These are phyloP conservation scores for Cryptus viduatorius DNA, from an alignment of 2,888 invertebrate genomes.

Conservation along the genomic window DNA sequence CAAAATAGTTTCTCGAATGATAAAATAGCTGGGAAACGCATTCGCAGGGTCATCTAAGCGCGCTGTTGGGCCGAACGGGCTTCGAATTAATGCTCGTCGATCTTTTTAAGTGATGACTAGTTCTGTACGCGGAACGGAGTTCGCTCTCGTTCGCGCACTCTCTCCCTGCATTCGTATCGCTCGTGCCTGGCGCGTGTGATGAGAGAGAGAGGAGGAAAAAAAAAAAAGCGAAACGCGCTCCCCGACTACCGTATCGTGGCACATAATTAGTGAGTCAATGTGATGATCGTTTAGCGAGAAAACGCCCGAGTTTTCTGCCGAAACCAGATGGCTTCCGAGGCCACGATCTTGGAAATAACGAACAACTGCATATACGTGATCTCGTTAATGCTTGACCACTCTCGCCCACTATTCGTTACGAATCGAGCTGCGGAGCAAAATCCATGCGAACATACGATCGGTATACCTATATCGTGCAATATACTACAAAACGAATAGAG, in stretches of 20 bases:
- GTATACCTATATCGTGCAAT: background rate
- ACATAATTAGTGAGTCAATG: conserved; percentile 70
- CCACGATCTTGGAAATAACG: conserved; percentile 58
- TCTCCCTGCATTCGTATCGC: conserved; percentile 33
- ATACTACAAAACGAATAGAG: background rate
- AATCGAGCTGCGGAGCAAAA: conserved; percentile 9
- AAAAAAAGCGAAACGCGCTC: conserved; percentile 27
- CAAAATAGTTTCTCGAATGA: background rate
- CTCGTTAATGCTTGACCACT: conserved; percentile 4
- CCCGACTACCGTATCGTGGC: conserved; percentile 35
- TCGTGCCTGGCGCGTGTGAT: conserved; percentile 58
- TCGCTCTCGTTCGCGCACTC: conserved; percentile 54
- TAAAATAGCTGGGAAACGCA: conserved; percentile 39
- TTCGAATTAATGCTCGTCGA: conserved; percentile 3
- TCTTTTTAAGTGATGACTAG: conserved; percentile 71
- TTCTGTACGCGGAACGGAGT: conserved; percentile 66
- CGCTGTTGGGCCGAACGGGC: conserved; percentile 27
- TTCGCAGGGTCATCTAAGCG: conserved; percentile 49
- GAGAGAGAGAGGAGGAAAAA: conserved; percentile 37
- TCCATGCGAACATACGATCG: background rate
- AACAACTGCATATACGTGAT: conserved; percentile 33
- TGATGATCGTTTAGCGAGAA: conserved; percentile 74
- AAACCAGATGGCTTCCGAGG: conserved; percentile 61
- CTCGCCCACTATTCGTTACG: conserved; percentile 53
- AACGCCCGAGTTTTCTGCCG: conserved; percentile 69